These are phyloP conservation scores for Drosophila multiciliata DNA, from an alignment of 2,888 invertebrate genomes.

Conservation along the genomic window DNA sequence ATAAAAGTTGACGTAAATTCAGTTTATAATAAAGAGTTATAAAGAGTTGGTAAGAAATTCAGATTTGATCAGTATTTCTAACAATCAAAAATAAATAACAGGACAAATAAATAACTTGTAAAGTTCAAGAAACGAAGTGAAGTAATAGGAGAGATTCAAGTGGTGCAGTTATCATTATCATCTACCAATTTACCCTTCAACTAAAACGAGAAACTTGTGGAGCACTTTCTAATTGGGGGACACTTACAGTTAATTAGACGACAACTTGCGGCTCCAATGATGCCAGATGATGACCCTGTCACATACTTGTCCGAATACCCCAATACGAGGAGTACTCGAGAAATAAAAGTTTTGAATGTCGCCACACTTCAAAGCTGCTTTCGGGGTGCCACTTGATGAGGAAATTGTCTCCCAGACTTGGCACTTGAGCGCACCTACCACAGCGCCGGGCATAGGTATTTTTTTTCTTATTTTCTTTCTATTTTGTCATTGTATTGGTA, in stretches of 20 bases:
- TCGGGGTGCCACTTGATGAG: constrained; percentile 50
- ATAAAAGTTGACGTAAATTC: no score
- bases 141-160: constrained; percentile 2
- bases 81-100: not conserved
- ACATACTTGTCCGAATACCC: constrained; percentile 11
- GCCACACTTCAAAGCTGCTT: constrained; percentile 71
- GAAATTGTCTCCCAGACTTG: constrained; percentile 61
- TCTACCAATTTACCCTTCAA: constrained; percentile 36
- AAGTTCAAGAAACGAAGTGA: not conserved
- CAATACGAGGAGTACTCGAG: constrained; percentile 3
- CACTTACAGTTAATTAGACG: constrained; percentile 62
- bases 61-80: not conserved
- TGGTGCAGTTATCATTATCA: constrained; percentile 15
- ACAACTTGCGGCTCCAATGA: constrained; percentile 1
- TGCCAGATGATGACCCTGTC: constrained; percentile 49
- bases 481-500: constrained; percentile 46
- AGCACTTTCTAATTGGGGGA: constrained; percentile 63
- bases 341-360: constrained; percentile 56
- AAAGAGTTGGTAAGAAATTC: not conserved
- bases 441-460: constrained; percentile 48
- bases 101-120: not conserved
- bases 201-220: constrained; percentile 16
- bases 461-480: constrained; percentile 6
- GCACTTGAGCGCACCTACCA: constrained; percentile 75
- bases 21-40: not conserved